Base-by-base conservation (phyloP, 1,140 invertebrate genomes). In the Gryon sp. region DNA sequence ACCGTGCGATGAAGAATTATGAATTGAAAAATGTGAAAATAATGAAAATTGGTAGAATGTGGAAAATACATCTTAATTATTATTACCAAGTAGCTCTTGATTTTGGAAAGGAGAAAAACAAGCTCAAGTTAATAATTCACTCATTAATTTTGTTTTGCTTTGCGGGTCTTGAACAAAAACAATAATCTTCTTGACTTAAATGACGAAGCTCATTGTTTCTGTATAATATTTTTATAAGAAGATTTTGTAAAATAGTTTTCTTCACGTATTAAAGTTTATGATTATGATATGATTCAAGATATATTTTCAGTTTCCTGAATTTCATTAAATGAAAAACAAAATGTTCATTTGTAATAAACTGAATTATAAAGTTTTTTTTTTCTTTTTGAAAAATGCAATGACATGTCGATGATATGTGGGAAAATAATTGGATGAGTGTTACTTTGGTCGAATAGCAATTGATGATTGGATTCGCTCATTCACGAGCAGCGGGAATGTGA, bases 1-100 rank as follows among this genome's bases (percentile, higher is more conserved):
- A n/a, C 9, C 24, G 45, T 12, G 16, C 59, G 34, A 41, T 50
- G 45, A 50, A 50, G 45, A 41, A 63, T 50, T 50, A 63, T 63
- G 45, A 63, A 63, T 63, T 41, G 59, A 63, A 63, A n/a, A 63
- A 63, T 41, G 34, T 32, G 34, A 63, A 63, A 63, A 63, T 63
- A 41, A 63, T 63, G 45, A 34, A 30, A 50, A 63, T 63, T 63
- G 34, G 22, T 15, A 24, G 34, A 12, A 45, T 1, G 59, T 2
- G 9, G 41, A 41, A 50, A 63, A 63, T 34, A 18, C 12, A n/a
- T 15, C 32, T 41, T 41, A 55, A 46, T 62, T 45, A 24, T 24
- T 59, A 36, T 24, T 1, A 22, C 16, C 15, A 0, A 0, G 22
- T 15, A 5, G 12, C 16, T 15, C 38, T 52, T 43, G 22, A 52